These are phyloP conservation scores for Sebastes glaucus DNA, from an alignment of 2,797 vertebrate species.

Conservation along the genomic window DNA sequence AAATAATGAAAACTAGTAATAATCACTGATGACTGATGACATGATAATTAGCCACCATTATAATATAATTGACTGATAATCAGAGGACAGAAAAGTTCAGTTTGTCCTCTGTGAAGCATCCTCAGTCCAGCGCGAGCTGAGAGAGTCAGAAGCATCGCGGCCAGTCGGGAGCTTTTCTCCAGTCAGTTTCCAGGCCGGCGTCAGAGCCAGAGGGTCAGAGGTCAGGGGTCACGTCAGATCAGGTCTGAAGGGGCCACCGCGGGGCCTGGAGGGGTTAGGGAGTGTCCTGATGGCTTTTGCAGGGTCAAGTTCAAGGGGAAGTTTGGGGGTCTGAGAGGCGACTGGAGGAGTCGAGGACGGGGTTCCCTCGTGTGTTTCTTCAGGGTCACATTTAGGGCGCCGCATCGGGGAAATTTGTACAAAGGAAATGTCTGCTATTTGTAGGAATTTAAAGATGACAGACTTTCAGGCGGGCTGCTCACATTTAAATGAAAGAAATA, in stretches of 20 bases:
- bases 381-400: background rate
- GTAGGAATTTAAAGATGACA: background rate
- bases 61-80: background rate
- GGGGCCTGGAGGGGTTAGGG: background rate
- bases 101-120: constrained; percentile 1
- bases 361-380: background rate
- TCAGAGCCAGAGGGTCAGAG: background rate
- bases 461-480: background rate
- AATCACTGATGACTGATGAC: constrained; percentile 18
- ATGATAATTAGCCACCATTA: constrained; percentile 7
- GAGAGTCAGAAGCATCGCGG: background rate
- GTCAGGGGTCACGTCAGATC: background rate
- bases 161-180: background rate
- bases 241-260: background rate
- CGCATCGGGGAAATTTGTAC: constrained; percentile 1
- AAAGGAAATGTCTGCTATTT: background rate
- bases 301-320: constrained; percentile 14
- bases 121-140: constrained; percentile 1
- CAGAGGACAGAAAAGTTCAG: constrained; percentile 16
- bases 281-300: constrained; percentile 28
- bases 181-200: background rate
- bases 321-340: constrained; percentile 2
- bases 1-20: constrained; percentile 2
- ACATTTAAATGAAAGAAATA: background rate
- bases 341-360: background rate